Percentiles rank a stretch among this genome's conserved stretches.
phyloP scores from a whole-genome alignment of 2,113 vertebrate species.

The Nothobranchius furzeri region DNA sequence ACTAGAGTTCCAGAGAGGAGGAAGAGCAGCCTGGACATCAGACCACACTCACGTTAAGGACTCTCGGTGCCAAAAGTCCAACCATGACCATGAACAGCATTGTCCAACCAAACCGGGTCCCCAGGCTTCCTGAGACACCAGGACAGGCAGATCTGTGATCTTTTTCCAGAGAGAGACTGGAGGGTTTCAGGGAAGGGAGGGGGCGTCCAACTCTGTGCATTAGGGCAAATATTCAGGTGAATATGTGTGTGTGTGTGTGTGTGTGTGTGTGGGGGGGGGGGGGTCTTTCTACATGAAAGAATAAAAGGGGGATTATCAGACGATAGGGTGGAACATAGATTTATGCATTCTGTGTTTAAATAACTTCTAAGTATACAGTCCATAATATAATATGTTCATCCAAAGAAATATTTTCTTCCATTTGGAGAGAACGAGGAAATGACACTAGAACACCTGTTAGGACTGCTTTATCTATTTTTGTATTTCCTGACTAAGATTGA shows the following conservation, averaged over 20 bases:
- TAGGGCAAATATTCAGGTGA: slow-evolving; percentile 39
- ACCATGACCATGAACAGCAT: slow-evolving; percentile 37
- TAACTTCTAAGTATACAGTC: slow-evolving; percentile 63
- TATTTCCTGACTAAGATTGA: slow-evolving; percentile 70
- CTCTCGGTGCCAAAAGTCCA: slow-evolving; percentile 43
- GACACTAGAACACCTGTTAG: slow-evolving; percentile 59
- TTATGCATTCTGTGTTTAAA: slow-evolving; percentile 54
- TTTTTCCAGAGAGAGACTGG: slow-evolving; percentile 70
- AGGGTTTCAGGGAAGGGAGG: slow-evolving; percentile 25
- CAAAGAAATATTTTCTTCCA: slow-evolving; percentile 67
- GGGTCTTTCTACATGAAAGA: slow-evolving; percentile 44
- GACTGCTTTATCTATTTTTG: slow-evolving; percentile 79
- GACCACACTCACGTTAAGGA: slow-evolving; percentile 20
- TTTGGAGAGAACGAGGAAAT: slow-evolving; percentile 63
- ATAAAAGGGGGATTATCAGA: slow-evolving; percentile 42
- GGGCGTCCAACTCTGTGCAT: slow-evolving; percentile 17
- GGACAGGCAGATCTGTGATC: slow-evolving; percentile 34
- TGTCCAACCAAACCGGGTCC: slow-evolving; percentile 36
- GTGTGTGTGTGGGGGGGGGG: slow-evolving; percentile 8
- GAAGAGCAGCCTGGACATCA: slow-evolving; percentile 1
- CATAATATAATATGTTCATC: slow-evolving; percentile 69
- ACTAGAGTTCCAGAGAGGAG: slow-evolving; percentile 6
- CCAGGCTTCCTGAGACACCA: slow-evolving; percentile 24
- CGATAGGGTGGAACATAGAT: slow-evolving; percentile 39
- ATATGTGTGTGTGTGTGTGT: slow-evolving; percentile 23